Percentiles rank a stretch among this genome's conserved stretches.
Conservation (phyloP, 2,113 vertebrate species). For the Lucifuga dentata region DNA sequence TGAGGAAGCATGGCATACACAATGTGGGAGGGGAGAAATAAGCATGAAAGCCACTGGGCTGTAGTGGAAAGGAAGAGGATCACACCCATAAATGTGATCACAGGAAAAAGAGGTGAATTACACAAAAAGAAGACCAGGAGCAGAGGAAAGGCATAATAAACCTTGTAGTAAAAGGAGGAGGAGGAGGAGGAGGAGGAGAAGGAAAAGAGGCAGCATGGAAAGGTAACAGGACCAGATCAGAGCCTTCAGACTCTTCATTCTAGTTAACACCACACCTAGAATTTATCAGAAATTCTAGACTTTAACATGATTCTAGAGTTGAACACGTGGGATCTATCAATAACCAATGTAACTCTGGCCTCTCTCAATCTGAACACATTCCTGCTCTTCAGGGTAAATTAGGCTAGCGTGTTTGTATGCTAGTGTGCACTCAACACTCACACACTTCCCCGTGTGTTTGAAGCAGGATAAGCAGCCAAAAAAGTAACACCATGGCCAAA, state of each 20-base stretch:
- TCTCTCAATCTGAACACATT: slow-evolving; percentile 68
- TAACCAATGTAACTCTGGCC: slow-evolving; percentile 68
- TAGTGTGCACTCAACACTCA: slow-evolving; percentile 45
- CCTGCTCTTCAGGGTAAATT: slow-evolving; percentile 54
- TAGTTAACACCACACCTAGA: slow-evolving; percentile 75
- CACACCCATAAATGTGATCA: slow-evolving; percentile 61
- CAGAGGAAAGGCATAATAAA: slow-evolving; percentile 19
- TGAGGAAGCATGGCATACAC: slow-evolving; percentile 61
- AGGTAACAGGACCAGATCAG: slow-evolving; percentile 79
- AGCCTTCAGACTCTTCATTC: slow-evolving; percentile 79
- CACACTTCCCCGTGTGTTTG: slow-evolving; percentile 55
- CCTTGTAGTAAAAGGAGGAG: slow-evolving; percentile 27
- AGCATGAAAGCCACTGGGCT: slow-evolving; percentile 54
- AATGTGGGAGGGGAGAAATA: slow-evolving; percentile 54
- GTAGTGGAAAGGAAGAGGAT: slow-evolving; percentile 29
- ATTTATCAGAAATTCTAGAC: slow-evolving; percentile 62
- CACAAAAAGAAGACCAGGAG: slow-evolving; percentile 48
- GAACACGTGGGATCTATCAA: slow-evolving; percentile 46
- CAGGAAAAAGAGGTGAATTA: slow-evolving; percentile 40
- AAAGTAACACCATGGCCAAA: slow-evolving; percentile 70
- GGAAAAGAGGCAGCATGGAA: slow-evolving; percentile 54
- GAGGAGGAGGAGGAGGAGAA: slow-evolving; percentile 12
- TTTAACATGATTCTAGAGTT: slow-evolving; percentile 46
- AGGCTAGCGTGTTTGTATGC: slow-evolving; percentile 38
- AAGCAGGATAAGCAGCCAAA: slow-evolving; percentile 67